Evolutionary conservation across 2,888 invertebrate genomes (phyloP).

Genomic region (Hyles lineata): DNA sequence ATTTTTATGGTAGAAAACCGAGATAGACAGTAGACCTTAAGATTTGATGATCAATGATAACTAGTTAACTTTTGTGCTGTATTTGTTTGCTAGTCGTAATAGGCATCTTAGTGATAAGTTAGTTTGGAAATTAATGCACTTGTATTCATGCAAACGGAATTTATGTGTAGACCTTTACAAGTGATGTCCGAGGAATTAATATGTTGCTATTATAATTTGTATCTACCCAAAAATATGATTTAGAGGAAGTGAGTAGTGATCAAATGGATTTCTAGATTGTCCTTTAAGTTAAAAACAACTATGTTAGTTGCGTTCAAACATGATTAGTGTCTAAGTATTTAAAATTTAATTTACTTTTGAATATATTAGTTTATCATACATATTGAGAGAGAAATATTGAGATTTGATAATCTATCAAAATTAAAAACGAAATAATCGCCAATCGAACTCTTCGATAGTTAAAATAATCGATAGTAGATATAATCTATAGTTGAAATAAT

Average conservation of each 20-base stretch:
- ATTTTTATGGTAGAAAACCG: not conserved
- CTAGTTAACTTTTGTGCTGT: not conserved
- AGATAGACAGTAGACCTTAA: not conserved
- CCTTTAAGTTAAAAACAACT: not conserved
- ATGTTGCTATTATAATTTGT: not conserved
- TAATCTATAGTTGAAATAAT: too few relatives aligned
- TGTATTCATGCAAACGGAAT: not conserved
- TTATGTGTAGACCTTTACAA: not conserved
- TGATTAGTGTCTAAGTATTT: too few relatives aligned
- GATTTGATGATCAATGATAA: not conserved
- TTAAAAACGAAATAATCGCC: too few relatives aligned
- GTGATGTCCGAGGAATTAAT: not conserved
- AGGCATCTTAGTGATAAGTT: not conserved
- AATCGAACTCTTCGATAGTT: too few relatives aligned
- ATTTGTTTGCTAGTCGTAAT: not conserved
- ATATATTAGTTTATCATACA: too few relatives aligned
- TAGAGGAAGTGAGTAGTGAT: not conserved
- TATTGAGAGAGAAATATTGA: too few relatives aligned
- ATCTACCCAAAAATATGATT: too few relatives aligned
- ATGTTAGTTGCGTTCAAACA: not conserved
- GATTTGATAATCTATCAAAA: too few relatives aligned
- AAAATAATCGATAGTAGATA: too few relatives aligned
- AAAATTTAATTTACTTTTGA: too few relatives aligned
- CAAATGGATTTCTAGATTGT: not conserved
- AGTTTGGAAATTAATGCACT: not conserved